Evolutionary conservation across 53 echinoderm and acorn worm genomes (phyloP).

Genomic region (Glandiceps talaboti): DNA sequence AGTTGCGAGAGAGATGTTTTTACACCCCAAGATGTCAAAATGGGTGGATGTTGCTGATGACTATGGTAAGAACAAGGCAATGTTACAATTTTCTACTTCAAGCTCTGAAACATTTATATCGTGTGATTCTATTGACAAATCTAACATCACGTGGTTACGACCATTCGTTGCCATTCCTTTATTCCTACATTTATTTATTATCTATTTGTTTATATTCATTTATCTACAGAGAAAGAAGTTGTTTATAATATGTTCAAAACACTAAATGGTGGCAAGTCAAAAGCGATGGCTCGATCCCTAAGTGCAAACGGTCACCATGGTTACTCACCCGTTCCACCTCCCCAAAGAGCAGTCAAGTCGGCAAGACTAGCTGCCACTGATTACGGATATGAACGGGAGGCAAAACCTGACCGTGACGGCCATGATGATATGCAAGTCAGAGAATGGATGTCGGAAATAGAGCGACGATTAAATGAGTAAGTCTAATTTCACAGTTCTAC

Average conservation of each 20-base stretch:
- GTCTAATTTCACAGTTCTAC: too few species aligned
- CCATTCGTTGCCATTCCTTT: too few species aligned
- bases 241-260: conserved; percentile 67
- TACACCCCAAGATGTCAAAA: conserved; percentile 45
- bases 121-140: too few species aligned
- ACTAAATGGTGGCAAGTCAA: conserved; percentile 29
- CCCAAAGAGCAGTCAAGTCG: not conserved
- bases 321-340: not conserved
- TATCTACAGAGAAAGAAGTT: conserved; percentile 92
- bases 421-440: conserved; percentile 44
- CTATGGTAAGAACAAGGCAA: conserved; percentile 67
- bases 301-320: not conserved
- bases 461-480: conserved; percentile 49
- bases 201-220: too few species aligned
- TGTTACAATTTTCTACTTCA: too few species aligned
- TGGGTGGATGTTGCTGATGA: conserved; percentile 73
- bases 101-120: too few species aligned
- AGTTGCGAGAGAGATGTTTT: conserved; percentile 25
- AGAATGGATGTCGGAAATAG: conserved; percentile 65
- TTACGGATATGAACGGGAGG: conserved; percentile 20
- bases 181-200: too few species aligned
- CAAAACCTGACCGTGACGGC: conserved; percentile 47
- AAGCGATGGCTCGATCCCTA: not conserved
- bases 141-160: too few species aligned
- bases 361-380: conserved; percentile 36